Evolutionary conservation across 2,888 invertebrate species (phyloP), one percentile per base, ranked within the genome.

Genomic region (Meloe dianella): DNA sequence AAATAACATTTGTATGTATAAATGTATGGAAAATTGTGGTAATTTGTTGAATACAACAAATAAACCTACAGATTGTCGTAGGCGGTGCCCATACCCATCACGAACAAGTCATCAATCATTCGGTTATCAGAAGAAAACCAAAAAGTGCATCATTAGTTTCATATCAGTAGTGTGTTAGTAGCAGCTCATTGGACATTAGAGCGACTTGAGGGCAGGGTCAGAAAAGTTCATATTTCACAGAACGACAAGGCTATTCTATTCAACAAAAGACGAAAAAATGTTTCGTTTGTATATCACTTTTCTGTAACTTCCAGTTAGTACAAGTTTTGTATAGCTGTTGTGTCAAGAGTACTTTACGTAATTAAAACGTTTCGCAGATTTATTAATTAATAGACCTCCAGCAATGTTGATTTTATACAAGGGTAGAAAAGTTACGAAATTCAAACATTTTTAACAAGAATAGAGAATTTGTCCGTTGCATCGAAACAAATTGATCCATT

Each of bases 141-240:
- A 80, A 80, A 80, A 80, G 78, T 80, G 78, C 79, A 81, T 82
- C 81, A 81, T 82, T 82, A 81, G 80, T 81, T 80, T 77, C 76
- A 74, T 80, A 81, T 80, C 80, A 80, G 79, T 71, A 70, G 75
- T 69, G 72, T 73, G 75, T 75, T 76, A 73, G 75, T 74, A 74
- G 74, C 73, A 75, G 74, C 74, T 77, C 76, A 74, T 76, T 75
- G 74, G 75, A 74, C 76, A 77, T 78, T 78, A 77, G 76, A 69
- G 71, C 67, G 63, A 66, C 67, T 69, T 65, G 70, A 71, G 63
- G 69, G 73, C 68, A 65, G 71, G 74, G 68, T 68, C 71, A 70
- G 69, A 74, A 74, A 71, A 69, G 72, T 68, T 74, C 75, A 77
- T 77, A 77, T 76, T 77, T 77, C 75, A 76, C 72, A 58, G 17